phyloP scores from a whole-genome alignment of 2,113 vertebrate species.

The Vulpes vulpes region DNA sequence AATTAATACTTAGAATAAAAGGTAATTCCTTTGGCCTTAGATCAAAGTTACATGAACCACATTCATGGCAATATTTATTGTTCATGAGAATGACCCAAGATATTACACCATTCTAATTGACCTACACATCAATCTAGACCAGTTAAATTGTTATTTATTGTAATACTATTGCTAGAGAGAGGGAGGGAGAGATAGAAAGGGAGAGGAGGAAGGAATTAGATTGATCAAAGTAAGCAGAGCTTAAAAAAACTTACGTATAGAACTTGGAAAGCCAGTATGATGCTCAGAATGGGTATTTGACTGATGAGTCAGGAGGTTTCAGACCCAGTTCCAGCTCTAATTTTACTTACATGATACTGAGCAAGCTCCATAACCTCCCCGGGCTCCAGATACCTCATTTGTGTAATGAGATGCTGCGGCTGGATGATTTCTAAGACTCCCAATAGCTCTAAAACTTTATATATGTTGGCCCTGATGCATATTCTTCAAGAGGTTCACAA shows the following conservation, averaged over 20 bases:
- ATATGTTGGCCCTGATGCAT: not conserved
- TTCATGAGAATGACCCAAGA: not conserved
- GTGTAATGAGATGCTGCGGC: not conserved
- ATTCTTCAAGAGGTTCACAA: not conserved
- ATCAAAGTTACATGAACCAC: constrained; percentile 23
- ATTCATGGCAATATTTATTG: not conserved
- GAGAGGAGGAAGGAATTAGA: not conserved
- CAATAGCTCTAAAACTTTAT: not conserved
- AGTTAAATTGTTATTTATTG: constrained; percentile 23
- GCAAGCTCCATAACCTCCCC: not conserved
- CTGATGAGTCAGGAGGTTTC: not conserved
- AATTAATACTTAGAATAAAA: constrained; percentile 38
- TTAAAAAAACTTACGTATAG: not conserved
- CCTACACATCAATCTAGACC: not conserved
- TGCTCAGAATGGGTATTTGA: not conserved
- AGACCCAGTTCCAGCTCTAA: not conserved
- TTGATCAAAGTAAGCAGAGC: not conserved
- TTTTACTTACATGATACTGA: not conserved
- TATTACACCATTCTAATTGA: not conserved
- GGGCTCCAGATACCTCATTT: not conserved
- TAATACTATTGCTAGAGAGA: not conserved
- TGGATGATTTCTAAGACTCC: not conserved
- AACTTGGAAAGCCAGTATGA: not conserved
- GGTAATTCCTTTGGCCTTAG: not conserved
- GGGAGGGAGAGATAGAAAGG: not conserved